Evolutionary conservation across 2,888 invertebrate species (phyloP), one percentile per base, ranked within the genome.

Genomic region (Chamaedrilus cognettii): DNA sequence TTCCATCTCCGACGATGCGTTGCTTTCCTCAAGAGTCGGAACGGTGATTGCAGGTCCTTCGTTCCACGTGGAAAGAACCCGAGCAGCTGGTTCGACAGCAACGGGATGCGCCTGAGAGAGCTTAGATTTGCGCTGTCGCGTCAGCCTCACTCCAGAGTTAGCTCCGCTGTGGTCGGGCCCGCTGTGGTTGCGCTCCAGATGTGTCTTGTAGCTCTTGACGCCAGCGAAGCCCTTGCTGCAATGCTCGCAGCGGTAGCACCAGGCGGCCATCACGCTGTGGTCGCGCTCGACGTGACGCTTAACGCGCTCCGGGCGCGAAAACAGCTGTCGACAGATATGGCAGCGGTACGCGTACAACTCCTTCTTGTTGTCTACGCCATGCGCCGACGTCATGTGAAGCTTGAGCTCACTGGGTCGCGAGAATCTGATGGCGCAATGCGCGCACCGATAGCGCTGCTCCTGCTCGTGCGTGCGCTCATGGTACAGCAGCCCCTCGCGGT

Each of bases 191-290:
- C 60, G 30, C 31, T 31, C 51, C 57, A 67, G 60, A 33, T 72
- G 72, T 2, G 70, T 67, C 31, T 30, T n/a, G 26, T 67, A 60
- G 49, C 70, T 71, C 42, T 60, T 67, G 33, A 64, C 56, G 5
- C 72, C 70, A n/a, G 72, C 42, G 61, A 71, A 72, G 3, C 72
- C 72, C 34, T 59, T 70, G 31, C 60, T 35, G 60, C 72, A 72
- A 1, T 64, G 11, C 31, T 55, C 30, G 35, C 72, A 72, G 7
- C 30, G 51, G 23, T 34, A 52, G 26, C 52, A 42, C 72, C 72
- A 72, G 3, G 59, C 61, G 23, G 66, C 61, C 19, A 11, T 23
- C 4, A 64, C 26, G 11, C 31, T 33, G 51, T 72, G 72, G 3
- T 55, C 66, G 11, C 63, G 63, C 49, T 72, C 72, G 42, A 62